Base-by-base conservation (phyloP, 2,113 vertebrate species). In the Ia io region DNA sequence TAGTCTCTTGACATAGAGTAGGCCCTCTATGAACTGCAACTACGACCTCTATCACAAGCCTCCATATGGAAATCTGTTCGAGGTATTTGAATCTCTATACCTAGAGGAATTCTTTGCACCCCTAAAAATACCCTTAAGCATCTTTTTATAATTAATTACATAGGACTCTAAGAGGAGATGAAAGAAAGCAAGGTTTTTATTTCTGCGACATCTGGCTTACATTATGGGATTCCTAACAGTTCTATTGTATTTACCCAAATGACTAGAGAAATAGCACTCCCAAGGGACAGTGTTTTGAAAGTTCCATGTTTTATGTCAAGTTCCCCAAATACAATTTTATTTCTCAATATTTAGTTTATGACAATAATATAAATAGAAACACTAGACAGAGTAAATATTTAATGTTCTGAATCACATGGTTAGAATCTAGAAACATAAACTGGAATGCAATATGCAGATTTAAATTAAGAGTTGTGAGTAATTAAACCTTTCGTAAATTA, bases 261-360 rank as follows among this genome's bases (percentile, higher is more conserved):
- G 23, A 83, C 23, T 59, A 11, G 69, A 76, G 42, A 89, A 67
- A 69, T 3, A 86, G 86, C 25, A 91, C 6, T 85, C 35, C n/a
- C 53, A 78, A 51, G 12, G 5, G 22, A 89, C 32, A 67, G 56
- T 74, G 63, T 78, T 95, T 86, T 86, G 6, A 91, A 95, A 80
- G 67, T 90, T 88, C 35, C 18, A 89, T 69, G 44, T 47, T 93
- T 94, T 67, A 84, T 28, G 32, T 53, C 14, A 37, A 84, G 67
- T 67, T 89, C 4, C 14, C 23, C 37, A 77, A 89, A 61, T 40
- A 93, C 5, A 67, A 89, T 78, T 93, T 95, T 73, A 84, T 79
- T 92, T 86, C 13, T 92, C 56, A 94, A 80, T 74, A 80, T 92
- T 92, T 88, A 90, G 18, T 65, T 87, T 92, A 91, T 30, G 49